These are phyloP conservation scores for Brachionus koreanus DNA, from an alignment of 1,140 invertebrate genomes.

Conservation along the genomic window DNA sequence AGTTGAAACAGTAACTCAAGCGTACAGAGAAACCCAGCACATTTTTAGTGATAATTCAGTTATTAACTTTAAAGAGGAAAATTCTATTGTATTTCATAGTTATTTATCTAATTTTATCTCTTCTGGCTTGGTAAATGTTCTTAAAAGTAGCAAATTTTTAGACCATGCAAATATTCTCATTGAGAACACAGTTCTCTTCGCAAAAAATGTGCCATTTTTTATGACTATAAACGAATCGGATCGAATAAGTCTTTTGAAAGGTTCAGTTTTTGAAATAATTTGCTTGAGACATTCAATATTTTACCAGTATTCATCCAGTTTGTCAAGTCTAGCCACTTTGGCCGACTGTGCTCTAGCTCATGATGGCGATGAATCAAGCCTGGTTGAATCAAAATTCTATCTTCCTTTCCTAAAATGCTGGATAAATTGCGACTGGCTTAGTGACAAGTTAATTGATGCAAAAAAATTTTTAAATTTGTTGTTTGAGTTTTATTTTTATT, in stretches of 20 bases:
- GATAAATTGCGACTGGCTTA: neutral
- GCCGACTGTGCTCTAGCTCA: constrained; percentile 14
- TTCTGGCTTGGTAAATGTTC: neutral
- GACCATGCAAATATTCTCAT: constrained; percentile 1
- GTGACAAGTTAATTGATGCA: neutral
- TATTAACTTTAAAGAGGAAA: neutral
- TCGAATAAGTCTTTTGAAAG: constrained; percentile 16
- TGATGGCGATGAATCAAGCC: neutral
- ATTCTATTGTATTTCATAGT: neutral
- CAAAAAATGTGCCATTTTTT: constrained; percentile 36
- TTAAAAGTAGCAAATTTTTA: neutral
- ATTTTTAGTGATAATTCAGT: neutral
- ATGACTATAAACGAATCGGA: constrained; percentile 40
- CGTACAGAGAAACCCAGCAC: neutral
- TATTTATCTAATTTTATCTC: neutral
- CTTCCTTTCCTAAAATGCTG: neutral
- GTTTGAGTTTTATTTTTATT: constrained; percentile 43
- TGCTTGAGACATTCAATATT: constrained; percentile 25
- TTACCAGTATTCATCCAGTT: constrained; percentile 6
- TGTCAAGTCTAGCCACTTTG: neutral
- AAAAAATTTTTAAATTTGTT: constrained; percentile 11
- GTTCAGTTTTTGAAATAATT: neutral
- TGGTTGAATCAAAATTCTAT: neutral
- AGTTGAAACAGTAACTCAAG: neutral
- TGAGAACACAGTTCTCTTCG: constrained; percentile 31